These are phyloP conservation scores for Diaprepes abbreviatus DNA, from an alignment of 2,888 invertebrate genomes.

Conservation along the genomic window DNA sequence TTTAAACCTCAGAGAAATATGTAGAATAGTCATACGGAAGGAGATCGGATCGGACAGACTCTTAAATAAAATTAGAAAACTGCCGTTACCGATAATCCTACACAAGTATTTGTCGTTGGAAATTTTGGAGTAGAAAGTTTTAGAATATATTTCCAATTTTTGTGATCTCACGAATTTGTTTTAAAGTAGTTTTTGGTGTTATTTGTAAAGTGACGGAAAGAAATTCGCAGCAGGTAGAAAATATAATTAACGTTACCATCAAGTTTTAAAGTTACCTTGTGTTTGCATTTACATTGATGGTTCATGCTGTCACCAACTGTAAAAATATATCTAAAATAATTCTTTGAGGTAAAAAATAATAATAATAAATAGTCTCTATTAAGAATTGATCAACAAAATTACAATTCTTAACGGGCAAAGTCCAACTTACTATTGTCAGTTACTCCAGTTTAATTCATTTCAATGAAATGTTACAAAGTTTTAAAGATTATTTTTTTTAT, in stretches of 20 bases:
- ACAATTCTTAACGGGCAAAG: too few relatives aligned
- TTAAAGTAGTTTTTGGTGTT: conserved; percentile 1
- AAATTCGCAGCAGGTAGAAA: neutral
- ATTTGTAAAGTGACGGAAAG: neutral
- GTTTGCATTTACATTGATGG: too few relatives aligned
- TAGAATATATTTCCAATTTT: conserved; percentile 2
- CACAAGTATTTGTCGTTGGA: conserved; percentile 74
- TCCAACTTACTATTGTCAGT: too few relatives aligned
- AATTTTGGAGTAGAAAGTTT: conserved; percentile 51
- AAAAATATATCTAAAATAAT: too few relatives aligned
- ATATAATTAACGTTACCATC: neutral
- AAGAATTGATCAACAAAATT: too few relatives aligned
- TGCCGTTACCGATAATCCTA: conserved; percentile 72
- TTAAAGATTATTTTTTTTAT: too few relatives aligned
- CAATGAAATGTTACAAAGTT: too few relatives aligned
- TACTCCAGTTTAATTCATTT: too few relatives aligned
- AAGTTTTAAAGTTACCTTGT: neutral
- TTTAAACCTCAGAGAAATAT: conserved; percentile 70
- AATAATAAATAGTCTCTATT: too few relatives aligned
- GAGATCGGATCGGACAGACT: conserved; percentile 64
- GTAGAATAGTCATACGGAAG: conserved; percentile 72
- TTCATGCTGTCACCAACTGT: too few relatives aligned
- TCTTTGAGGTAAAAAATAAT: too few relatives aligned
- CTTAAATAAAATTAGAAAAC: conserved; percentile 65
- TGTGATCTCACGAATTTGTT: conserved; percentile 50